These are phyloP conservation scores for Xenopus tropicalis DNA, from an alignment of 2,113 vertebrate genomes.

Conservation along the genomic window UCB_Xtro_10.0 CM004444.2:169021501-169022000, in stretches of 20 bases:
- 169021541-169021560: background rate
- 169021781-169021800: background rate
- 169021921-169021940: too few relatives aligned
- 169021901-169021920: too few relatives aligned
- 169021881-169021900: too few relatives aligned
- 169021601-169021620: background rate
- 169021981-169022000: too few relatives aligned
- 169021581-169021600: background rate
- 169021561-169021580: background rate
- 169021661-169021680: background rate
- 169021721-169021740: background rate
- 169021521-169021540: background rate
- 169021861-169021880: too few relatives aligned
- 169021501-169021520: background rate
- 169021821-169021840: too few relatives aligned
- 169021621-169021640: background rate
- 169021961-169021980: too few relatives aligned
- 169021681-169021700: background rate
- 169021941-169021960: too few relatives aligned
- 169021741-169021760: slow-evolving; percentile 1
- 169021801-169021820: too few relatives aligned
- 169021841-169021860: too few relatives aligned
- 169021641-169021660: slow-evolving; percentile 4
- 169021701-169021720: slow-evolving; percentile 3
- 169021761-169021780: too few relatives aligned